Conservation (phyloP, 64 coral and sea anemone species). For the Porites australiensis region DNA sequence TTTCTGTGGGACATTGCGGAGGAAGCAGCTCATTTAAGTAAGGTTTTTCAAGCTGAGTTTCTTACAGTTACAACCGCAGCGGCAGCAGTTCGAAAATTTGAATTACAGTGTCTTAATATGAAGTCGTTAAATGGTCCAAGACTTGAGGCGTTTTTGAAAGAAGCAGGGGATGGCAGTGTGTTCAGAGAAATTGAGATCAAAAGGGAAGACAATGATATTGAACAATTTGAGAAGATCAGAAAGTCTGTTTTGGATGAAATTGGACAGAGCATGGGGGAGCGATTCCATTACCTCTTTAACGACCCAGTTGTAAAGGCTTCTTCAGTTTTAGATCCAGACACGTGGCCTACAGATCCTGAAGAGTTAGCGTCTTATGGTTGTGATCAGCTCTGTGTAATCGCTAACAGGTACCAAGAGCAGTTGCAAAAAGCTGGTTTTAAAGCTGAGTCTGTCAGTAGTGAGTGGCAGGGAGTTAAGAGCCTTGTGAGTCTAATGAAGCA, state of each 20-base stretch:
- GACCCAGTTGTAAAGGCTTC: constrained; percentile 13
- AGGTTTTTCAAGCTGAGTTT: constrained; percentile 7
- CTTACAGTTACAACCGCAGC: not conserved
- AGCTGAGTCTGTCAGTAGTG: not conserved
- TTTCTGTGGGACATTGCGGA: not conserved
- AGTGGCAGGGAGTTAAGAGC: constrained; percentile 18
- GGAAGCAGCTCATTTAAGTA: not conserved
- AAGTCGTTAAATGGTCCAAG: not conserved
- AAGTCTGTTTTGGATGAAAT: constrained; percentile 39
- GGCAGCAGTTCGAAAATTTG: not conserved
- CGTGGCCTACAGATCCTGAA: not conserved
- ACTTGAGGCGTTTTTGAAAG: constrained; percentile 40
- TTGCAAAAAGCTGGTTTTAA: constrained; percentile 20
- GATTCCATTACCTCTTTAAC: constrained; percentile 35
- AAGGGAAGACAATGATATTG: constrained; percentile 33
- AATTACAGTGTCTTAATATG: not conserved
- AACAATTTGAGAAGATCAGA: not conserved
- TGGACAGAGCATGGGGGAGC: constrained; percentile 7
- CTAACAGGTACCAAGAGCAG: not conserved
- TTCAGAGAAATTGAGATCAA: constrained; percentile 47
- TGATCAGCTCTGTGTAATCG: not conserved
- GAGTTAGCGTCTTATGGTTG: constrained; percentile 7
- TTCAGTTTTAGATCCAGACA: constrained; percentile 52
- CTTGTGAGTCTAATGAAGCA: constrained; percentile 3
- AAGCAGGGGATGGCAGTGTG: constrained; percentile 8